Evolutionary conservation across 2,113 vertebrate species (phyloP).

Genomic region (Sapajus apella): DNA sequence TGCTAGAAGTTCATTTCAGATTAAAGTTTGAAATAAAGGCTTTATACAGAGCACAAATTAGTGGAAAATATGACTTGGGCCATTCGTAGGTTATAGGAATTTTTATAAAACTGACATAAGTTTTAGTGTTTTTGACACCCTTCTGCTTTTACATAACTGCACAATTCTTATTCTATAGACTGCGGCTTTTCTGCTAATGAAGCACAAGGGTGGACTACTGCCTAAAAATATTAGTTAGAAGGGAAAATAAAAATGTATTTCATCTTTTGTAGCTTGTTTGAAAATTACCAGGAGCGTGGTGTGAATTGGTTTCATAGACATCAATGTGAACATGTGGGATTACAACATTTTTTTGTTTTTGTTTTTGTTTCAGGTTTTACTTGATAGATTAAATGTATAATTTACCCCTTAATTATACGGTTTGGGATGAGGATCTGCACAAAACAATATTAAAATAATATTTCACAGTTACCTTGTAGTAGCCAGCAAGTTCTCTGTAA

Average conservation of each 20-base stretch:
- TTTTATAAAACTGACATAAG: constrained; percentile 71
- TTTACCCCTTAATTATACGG: constrained; percentile 42
- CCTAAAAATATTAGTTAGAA: constrained; percentile 2
- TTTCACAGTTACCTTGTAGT: constrained; percentile 48
- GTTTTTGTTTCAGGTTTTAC: neutral
- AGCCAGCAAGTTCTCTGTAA: constrained; percentile 56
- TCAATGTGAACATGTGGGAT: constrained; percentile 46
- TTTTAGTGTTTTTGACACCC: constrained; percentile 72
- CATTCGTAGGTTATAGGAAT: constrained; percentile 60
- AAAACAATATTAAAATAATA: constrained; percentile 63
- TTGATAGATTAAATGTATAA: constrained; percentile 73
- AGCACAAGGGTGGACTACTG: neutral
- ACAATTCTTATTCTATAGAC: constrained; percentile 68
- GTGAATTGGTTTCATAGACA: constrained; percentile 63
- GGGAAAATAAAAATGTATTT: constrained; percentile 26
- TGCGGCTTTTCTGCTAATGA: constrained; percentile 72
- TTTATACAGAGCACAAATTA: constrained; percentile 54
- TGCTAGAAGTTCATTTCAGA: constrained; percentile 72
- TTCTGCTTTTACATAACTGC: constrained; percentile 62
- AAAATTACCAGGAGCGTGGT: constrained; percentile 34
- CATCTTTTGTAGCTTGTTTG: constrained; percentile 45
- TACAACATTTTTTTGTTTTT: neutral
- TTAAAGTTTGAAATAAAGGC: constrained; percentile 76
- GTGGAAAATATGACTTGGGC: constrained; percentile 76
- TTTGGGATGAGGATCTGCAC: constrained; percentile 45